Evolutionary conservation across 2,113 vertebrate genomes (phyloP).

Genomic region (Gobius niger): DNA sequence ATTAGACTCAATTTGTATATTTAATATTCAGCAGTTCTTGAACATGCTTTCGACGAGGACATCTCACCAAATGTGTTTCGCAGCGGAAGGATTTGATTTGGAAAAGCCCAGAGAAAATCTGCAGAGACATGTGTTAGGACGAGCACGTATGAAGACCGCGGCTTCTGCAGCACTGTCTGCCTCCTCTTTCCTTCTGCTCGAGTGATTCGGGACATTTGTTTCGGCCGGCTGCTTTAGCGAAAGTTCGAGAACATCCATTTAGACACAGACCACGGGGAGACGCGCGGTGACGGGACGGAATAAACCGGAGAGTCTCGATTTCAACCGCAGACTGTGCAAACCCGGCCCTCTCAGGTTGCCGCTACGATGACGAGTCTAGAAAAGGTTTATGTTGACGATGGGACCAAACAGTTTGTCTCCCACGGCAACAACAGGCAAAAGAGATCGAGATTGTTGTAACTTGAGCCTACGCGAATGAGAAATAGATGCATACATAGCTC

Average conservation of each 20-base stretch:
- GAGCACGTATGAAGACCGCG: conserved; percentile 44
- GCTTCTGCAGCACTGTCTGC: conserved; percentile 6
- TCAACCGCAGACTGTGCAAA: conserved; percentile 27
- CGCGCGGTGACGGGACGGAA: conserved; percentile 3
- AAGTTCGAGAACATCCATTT: conserved; percentile 37
- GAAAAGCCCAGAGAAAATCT: background rate
- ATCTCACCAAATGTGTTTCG: conserved; percentile 22
- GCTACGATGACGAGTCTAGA: conserved; percentile 25
- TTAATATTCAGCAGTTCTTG: conserved; percentile 50
- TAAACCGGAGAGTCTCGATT: conserved; percentile 11
- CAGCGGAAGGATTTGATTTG: conserved; percentile 16
- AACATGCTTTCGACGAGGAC: conserved; percentile 39
- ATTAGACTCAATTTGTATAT: conserved; percentile 4
- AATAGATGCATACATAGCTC: conserved; percentile 9
- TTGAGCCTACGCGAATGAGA: conserved; percentile 4
- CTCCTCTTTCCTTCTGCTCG: background rate
- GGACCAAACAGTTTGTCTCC: conserved; percentile 12
- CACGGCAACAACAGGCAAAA: conserved; percentile 19
- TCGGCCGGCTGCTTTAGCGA: conserved; percentile 12
- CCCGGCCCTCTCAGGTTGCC: conserved; percentile 13
- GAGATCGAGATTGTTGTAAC: conserved; percentile 27
- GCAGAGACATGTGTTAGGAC: conserved; percentile 27
- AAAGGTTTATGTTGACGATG: conserved; percentile 33
- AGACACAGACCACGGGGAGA: conserved; percentile 15
- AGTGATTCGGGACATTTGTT: conserved; percentile 31